Percentiles rank a stretch among this genome's conserved stretches.
These are phyloP conservation scores for Augochlorella aurata DNA, from an alignment of 2,888 invertebrate species.

Conservation along the genomic window DNA sequence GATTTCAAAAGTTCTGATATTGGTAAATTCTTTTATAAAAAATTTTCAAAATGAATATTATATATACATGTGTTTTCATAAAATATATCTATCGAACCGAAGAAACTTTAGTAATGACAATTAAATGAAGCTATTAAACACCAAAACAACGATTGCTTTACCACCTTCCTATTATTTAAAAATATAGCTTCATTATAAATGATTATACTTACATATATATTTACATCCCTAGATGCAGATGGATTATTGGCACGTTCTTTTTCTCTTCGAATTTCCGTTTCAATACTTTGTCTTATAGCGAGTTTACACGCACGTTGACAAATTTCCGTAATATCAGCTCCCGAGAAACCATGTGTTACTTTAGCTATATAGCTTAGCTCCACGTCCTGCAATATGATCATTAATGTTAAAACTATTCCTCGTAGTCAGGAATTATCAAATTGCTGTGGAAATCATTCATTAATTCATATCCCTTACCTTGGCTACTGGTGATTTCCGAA, in stretches of 20 bases:
- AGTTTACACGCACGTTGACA: constrained; percentile 99
- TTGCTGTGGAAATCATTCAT: not conserved
- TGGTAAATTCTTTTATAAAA: no score
- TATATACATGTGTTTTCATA: no score
- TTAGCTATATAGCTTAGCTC: constrained; percentile 94
- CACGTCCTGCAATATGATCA: constrained; percentile 86
- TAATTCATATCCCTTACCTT: constrained; percentile 83
- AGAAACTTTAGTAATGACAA: no score
- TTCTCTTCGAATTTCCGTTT: constrained; percentile 96
- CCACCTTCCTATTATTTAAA: not conserved
- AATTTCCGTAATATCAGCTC: constrained; percentile 99
- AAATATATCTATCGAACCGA: no score
- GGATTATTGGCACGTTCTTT: constrained; percentile 91
- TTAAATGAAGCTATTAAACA: not conserved
- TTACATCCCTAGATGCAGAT: constrained; percentile 92
- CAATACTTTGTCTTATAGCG: constrained; percentile 98
- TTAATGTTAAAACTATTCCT: not conserved
- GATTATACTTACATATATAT: constrained; percentile 75
- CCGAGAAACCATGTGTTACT: constrained; percentile 98
- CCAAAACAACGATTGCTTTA: not conserved
- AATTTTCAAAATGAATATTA: no score
- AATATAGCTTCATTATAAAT: no score
- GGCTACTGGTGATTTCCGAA: constrained; percentile 97
- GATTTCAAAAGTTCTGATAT: no score
- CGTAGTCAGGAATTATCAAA: not conserved